Evolutionary conservation across 1,140 invertebrate genomes (phyloP).

Genomic region (Drosophila kepulauana): DNA sequence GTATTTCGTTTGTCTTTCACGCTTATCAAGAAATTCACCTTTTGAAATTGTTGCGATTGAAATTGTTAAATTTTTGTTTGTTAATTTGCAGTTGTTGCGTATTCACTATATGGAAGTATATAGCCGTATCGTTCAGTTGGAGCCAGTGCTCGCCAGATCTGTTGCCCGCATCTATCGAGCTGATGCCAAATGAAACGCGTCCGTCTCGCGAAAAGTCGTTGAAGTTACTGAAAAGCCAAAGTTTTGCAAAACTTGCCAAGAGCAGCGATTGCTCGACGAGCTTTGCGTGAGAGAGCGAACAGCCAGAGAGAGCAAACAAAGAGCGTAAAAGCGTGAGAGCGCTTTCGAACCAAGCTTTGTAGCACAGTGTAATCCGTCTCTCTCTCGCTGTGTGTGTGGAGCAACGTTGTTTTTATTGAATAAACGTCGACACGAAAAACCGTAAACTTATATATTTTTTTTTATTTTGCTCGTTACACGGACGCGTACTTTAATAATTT

Average conservation of each 20-base stretch:
- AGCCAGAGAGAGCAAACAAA: background rate
- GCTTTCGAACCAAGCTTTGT: slow-evolving; percentile 56
- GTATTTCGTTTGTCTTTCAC: background rate
- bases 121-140: slow-evolving; percentile 49
- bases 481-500: slow-evolving; percentile 63
- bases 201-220: slow-evolving; percentile 81
- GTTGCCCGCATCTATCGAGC: slow-evolving; percentile 25
- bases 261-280: slow-evolving; percentile 36
- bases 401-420: slow-evolving; percentile 73
- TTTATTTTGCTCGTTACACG: slow-evolving; percentile 50
- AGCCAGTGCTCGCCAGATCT: slow-evolving; percentile 36
- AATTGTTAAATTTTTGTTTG: slow-evolving; percentile 15
- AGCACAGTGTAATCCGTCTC: slow-evolving; percentile 49
- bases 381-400: slow-evolving; percentile 39
- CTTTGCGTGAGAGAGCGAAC: slow-evolving; percentile 28
- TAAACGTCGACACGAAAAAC: slow-evolving; percentile 63
- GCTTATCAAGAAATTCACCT: slow-evolving; percentile 49
- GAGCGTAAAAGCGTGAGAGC: background rate
- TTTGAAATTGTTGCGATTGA: slow-evolving; percentile 40
- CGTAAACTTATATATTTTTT: slow-evolving; percentile 56
- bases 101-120: slow-evolving; percentile 48
- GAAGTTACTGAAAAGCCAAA: slow-evolving; percentile 71
- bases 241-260: slow-evolving; percentile 30
- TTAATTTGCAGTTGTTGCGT: background rate
- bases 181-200: slow-evolving; percentile 60